Conservation (phyloP, 1,140 invertebrate genomes). For the Agrilus planipennis region DNA sequence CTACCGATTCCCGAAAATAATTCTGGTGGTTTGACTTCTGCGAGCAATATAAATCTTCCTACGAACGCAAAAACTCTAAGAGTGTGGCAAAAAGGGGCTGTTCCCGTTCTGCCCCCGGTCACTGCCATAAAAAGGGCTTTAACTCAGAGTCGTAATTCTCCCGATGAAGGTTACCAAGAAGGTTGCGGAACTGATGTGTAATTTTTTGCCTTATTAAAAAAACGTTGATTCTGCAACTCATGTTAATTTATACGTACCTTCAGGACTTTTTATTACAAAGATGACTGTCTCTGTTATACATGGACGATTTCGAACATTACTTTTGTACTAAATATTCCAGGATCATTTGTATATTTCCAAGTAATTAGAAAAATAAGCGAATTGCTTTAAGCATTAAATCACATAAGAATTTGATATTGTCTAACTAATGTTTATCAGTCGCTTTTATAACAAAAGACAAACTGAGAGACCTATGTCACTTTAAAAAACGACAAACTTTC, state of each 20-base stretch:
- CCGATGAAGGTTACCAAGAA: conserved; percentile 84
- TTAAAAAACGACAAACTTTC: too few species aligned
- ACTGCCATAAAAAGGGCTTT: conserved; percentile 67
- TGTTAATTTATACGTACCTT: neutral
- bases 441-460: too few species aligned
- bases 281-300: neutral
- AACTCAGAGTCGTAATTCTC: conserved; percentile 65
- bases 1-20: conserved; percentile 46
- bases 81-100: conserved; percentile 71
- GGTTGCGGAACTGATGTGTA: conserved; percentile 84
- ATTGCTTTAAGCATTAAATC: too few species aligned
- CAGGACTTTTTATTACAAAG: neutral
- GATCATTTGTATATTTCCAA: too few species aligned
- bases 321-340: neutral
- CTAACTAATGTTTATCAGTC: too few species aligned
- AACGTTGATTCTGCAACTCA: neutral
- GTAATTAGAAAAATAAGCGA: too few species aligned
- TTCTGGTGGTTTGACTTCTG: conserved; percentile 19
- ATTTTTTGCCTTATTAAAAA: conserved; percentile 22
- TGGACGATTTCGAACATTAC: neutral
- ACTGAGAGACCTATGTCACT: too few species aligned
- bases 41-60: conserved; percentile 29
- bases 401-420: too few species aligned
- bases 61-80: conserved; percentile 62
- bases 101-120: conserved; percentile 69